Evolutionary conservation across 37 sponge, comb jelly and placozoan species (phyloP).

Genomic region (Chondrilla cf. caribensis): DNA sequence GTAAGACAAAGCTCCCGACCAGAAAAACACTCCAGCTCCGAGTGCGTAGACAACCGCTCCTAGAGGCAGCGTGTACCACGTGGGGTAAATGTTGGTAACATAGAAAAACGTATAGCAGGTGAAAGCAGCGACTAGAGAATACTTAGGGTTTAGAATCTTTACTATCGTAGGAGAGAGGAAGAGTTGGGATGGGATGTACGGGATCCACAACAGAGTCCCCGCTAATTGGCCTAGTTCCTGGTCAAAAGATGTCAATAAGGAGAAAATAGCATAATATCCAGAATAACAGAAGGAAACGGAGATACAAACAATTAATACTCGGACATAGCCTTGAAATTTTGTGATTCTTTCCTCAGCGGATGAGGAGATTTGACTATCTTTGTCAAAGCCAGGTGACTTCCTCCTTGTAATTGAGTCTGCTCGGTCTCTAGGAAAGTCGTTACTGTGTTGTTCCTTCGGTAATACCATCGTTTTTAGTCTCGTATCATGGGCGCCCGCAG

Average conservation of each 20-base stretch:
- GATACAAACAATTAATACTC: not conserved
- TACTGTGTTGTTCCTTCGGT: no score
- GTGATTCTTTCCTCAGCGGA: no score
- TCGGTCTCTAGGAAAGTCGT: no score
- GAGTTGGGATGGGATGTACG: not conserved
- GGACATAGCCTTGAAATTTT: no score
- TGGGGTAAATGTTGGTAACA: constrained; percentile 2
- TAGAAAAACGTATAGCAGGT: not conserved
- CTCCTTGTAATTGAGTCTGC: no score
- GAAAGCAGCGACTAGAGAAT: not conserved
- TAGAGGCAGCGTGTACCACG: not conserved
- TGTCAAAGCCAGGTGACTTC: no score
- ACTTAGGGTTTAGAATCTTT: not conserved
- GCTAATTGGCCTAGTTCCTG: not conserved
- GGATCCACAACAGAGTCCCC: not conserved
- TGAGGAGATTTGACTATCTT: no score
- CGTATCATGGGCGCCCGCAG: no score
- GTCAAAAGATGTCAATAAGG: not conserved
- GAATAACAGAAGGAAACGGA: not conserved
- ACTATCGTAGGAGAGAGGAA: not conserved
- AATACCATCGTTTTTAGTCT: no score
- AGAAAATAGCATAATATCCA: not conserved
- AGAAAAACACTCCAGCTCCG: not conserved
- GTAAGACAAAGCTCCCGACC: not conserved
- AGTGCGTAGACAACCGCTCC: not conserved